phyloP scores from a whole-genome alignment of 2,113 vertebrate genomes.

The Colistium nudipinnis region DNA sequence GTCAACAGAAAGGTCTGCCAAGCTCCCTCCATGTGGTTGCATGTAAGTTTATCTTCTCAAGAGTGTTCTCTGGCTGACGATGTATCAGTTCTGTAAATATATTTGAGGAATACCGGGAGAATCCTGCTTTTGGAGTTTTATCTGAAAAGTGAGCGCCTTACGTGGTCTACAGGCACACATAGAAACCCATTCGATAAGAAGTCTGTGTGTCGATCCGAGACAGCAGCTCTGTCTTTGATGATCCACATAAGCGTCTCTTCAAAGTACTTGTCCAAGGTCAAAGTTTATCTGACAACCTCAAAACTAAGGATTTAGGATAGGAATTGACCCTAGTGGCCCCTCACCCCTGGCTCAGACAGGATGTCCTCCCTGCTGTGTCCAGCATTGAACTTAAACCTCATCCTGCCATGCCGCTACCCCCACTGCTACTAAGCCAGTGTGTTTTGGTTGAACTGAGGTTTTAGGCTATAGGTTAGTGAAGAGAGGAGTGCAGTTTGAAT shows the following conservation, averaged over 20 bases:
- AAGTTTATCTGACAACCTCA: conserved; percentile 64
- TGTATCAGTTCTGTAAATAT: conserved; percentile 42
- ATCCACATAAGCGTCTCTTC: conserved; percentile 11
- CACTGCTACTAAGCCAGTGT: conserved; percentile 26
- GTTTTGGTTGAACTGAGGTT: conserved; percentile 46
- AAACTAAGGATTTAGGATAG: conserved; percentile 65
- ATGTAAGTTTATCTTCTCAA: conserved; percentile 19
- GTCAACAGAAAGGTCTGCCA: conserved; percentile 64
- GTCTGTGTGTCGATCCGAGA: not conserved
- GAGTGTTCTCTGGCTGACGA: conserved; percentile 24
- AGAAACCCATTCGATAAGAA: conserved; percentile 23
- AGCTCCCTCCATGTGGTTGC: conserved; percentile 27
- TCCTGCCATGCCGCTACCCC: conserved; percentile 43
- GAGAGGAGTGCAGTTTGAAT: conserved; percentile 65
- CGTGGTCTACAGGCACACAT: conserved; percentile 6
- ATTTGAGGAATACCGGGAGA: conserved; percentile 2
- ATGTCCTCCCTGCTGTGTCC: conserved; percentile 70
- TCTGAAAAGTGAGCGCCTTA: conserved; percentile 25
- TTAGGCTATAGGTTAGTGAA: conserved; percentile 45
- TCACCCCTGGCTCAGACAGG: conserved; percentile 58
- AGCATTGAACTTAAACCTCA: conserved; percentile 69
- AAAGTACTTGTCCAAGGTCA: conserved; percentile 40
- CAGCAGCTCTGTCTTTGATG: conserved; percentile 1
- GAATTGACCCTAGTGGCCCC: conserved; percentile 55
- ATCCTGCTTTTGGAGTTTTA: conserved; percentile 38